These are phyloP conservation scores for Phalera bucephala DNA, from an alignment of 2,888 invertebrate genomes.

Conservation along the genomic window DNA sequence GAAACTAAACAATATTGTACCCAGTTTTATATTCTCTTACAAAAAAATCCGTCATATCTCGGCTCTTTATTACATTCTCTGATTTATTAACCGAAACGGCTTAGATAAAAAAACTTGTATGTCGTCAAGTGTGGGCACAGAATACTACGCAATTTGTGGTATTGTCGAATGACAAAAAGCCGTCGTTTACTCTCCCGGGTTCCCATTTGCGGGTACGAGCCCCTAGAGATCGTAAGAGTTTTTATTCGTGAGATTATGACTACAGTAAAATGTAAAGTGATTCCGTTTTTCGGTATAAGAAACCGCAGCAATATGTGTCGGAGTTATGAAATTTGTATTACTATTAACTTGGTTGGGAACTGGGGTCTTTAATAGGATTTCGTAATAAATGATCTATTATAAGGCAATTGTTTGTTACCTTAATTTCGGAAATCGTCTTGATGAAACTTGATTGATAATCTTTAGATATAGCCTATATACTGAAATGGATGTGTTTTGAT, in stretches of 20 bases:
- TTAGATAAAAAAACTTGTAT: conserved; percentile 1
- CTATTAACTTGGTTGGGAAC: too few relatives aligned
- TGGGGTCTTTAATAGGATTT: too few relatives aligned
- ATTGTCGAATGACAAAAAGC: conserved; percentile 62
- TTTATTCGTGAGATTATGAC: conserved; percentile 61
- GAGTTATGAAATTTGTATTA: conserved; percentile 29
- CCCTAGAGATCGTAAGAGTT: conserved; percentile 47
- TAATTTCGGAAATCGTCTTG: too few relatives aligned
- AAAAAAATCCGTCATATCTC: background rate
- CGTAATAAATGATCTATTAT: too few relatives aligned
- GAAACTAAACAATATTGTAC: background rate
- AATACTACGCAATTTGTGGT: conserved; percentile 53
- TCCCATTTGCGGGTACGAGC: conserved; percentile 43
- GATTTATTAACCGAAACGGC: conserved; percentile 1
- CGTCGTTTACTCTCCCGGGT: conserved; percentile 43
- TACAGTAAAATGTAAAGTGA: conserved; percentile 62
- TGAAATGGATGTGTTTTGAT: too few relatives aligned
- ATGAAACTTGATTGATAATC: too few relatives aligned
- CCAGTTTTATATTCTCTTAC: background rate
- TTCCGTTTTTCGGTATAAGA: conserved; percentile 44
- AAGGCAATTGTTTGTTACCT: too few relatives aligned
- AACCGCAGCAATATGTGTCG: conserved; percentile 21
- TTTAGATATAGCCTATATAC: too few relatives aligned
- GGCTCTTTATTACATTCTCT: background rate
- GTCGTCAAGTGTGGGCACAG: conserved; percentile 16